Conservation (phyloP, 2,797 vertebrate species). For the Lates japonicus region DNA sequence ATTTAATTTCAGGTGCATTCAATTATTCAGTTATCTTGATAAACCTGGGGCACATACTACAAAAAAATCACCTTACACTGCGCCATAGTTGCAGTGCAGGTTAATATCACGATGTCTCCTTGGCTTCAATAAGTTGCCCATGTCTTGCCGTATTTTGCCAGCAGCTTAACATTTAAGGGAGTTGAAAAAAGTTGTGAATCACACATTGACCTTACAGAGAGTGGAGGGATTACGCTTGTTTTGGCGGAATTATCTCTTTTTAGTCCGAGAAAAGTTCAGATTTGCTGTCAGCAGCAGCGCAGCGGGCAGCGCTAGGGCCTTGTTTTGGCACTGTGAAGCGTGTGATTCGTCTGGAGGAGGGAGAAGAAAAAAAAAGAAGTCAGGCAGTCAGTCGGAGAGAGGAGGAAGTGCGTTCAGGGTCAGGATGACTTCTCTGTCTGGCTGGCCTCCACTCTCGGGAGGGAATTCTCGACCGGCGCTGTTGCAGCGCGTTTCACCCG, state of each 20-base stretch:
- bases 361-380: constrained; percentile 24
- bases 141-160: background rate
- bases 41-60: background rate
- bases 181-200: background rate
- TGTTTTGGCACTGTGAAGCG: constrained; percentile 66
- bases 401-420: constrained; percentile 72
- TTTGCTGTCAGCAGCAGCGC: constrained; percentile 41
- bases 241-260: constrained; percentile 45
- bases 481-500: constrained; percentile 38
- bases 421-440: constrained; percentile 75
- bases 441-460: constrained; percentile 46
- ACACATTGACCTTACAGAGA: background rate
- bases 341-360: constrained; percentile 64
- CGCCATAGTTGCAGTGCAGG: background rate
- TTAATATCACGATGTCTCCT: background rate
- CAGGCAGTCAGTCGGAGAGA: constrained; percentile 49
- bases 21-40: background rate
- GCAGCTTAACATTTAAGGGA: background rate
- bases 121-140: background rate
- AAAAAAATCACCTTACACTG: background rate
- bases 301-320: constrained; percentile 45
- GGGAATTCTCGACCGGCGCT: constrained; percentile 44
- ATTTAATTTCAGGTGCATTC: constrained; percentile 19
- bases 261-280: constrained; percentile 49
- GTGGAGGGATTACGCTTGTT: constrained; percentile 1